Percentiles rank a stretch among this genome's conserved stretches.
Conservation (phyloP, 1,140 invertebrate species). For the Sinella curviseta region DNA sequence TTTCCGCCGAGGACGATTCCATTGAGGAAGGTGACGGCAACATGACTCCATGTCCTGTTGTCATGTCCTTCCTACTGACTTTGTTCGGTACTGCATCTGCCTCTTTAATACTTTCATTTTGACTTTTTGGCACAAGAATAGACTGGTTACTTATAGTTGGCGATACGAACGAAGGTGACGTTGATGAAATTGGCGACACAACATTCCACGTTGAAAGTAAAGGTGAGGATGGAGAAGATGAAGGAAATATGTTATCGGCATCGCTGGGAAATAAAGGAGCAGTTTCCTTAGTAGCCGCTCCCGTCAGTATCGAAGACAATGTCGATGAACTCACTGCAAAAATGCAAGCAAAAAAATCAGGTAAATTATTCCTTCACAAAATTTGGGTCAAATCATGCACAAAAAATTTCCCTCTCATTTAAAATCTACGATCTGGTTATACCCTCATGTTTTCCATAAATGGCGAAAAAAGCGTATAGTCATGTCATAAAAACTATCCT, state of each 20-base stretch:
- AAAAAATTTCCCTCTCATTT: not conserved
- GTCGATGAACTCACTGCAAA: not conserved
- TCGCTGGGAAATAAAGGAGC: too few species aligned
- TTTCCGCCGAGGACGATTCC: not conserved
- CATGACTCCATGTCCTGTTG: not conserved
- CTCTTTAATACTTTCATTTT: not conserved
- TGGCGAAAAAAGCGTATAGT: not conserved
- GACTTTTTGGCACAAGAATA: not conserved
- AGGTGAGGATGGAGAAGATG: too few species aligned
- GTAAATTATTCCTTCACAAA: not conserved
- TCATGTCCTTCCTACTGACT: too few species aligned
- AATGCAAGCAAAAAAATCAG: not conserved
- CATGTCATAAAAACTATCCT: not conserved
- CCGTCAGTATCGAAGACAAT: not conserved
- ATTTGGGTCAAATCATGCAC: not conserved
- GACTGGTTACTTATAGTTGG: not conserved
- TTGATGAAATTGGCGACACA: not conserved
- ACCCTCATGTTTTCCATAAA: not conserved
- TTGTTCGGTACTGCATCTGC: not conserved
- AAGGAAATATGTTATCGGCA: too few species aligned
- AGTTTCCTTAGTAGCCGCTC: not conserved
- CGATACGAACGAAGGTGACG: not conserved
- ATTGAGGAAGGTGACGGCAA: not conserved
- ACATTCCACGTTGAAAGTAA: not conserved
- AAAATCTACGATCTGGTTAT: not conserved